phyloP scores from a whole-genome alignment of 30 jellyfish, hydroid and myxozoan genomes.

The Hydractinia symbiolongicarpus region DNA sequence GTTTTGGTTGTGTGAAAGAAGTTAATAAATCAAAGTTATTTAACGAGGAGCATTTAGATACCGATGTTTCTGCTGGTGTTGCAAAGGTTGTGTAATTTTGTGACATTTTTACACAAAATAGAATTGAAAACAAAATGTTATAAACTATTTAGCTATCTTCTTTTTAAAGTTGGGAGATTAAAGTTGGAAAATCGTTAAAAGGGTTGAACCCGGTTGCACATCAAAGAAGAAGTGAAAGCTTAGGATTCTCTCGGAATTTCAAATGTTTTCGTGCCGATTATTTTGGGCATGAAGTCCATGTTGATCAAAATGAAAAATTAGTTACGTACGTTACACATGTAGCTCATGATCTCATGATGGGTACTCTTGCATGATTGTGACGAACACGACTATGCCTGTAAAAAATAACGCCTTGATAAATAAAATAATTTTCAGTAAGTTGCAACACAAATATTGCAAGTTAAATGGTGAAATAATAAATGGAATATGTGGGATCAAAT shows the following conservation, averaged over 20 bases:
- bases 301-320: not conserved
- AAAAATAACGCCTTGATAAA: not conserved
- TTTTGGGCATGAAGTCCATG: not conserved
- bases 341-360: not conserved
- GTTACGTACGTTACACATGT: not conserved
- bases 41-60: too few relatives aligned
- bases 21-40: too few relatives aligned
- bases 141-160: too few relatives aligned
- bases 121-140: too few relatives aligned
- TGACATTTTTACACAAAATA: too few relatives aligned
- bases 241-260: not conserved
- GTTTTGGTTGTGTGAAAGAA: too few relatives aligned
- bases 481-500: too few relatives aligned
- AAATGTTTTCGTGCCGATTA: not conserved
- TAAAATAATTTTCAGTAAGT: not conserved
- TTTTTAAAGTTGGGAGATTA: not conserved
- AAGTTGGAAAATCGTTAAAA: not conserved
- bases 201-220: not conserved
- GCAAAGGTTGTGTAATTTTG: too few relatives aligned
- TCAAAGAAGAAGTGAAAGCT: not conserved
- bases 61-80: too few relatives aligned
- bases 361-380: not conserved
- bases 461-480: too few relatives aligned
- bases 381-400: constrained; percentile 1
- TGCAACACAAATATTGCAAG: too few relatives aligned